Conservation (phyloP, 1,140 invertebrate species). For the Portunus trituberculatus region DNA sequence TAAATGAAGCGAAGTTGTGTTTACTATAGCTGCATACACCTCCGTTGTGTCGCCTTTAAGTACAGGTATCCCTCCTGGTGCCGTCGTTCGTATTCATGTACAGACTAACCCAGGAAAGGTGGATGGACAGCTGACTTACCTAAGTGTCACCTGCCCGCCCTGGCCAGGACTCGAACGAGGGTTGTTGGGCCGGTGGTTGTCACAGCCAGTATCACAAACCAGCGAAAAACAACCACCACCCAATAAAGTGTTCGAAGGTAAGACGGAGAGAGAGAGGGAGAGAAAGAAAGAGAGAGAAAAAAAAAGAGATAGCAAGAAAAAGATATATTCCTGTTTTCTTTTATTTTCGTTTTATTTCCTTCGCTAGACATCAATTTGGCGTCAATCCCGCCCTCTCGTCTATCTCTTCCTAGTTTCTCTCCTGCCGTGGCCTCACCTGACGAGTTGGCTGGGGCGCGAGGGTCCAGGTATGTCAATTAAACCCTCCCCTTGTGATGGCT, state of each 20-base stretch:
- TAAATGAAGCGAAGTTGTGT: no score
- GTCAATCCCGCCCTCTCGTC: not conserved
- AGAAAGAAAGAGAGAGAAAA: not conserved
- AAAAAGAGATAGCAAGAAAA: not conserved
- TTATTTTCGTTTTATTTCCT: not conserved
- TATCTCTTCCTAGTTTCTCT: not conserved
- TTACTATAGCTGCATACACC: no score
- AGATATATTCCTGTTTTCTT: conserved; percentile 13
- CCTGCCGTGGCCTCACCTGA: not conserved
- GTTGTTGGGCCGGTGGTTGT: not conserved
- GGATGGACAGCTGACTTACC: not conserved
- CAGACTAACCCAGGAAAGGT: not conserved
- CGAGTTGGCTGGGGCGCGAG: conserved; percentile 16
- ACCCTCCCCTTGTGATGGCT: conserved; percentile 51
- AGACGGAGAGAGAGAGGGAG: not conserved
- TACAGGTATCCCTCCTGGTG: no score
- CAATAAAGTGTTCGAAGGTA: not conserved
- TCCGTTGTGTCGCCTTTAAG: no score
- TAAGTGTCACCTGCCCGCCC: not conserved
- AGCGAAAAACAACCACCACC: conserved; percentile 2
- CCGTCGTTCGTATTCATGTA: not conserved
- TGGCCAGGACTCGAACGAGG: conserved; percentile 4
- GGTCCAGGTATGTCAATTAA: conserved; percentile 68
- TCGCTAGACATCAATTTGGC: not conserved
- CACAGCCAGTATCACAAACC: not conserved